Conservation (phyloP, 23 tunicate species). For the Trididemnum miniatum region DNA sequence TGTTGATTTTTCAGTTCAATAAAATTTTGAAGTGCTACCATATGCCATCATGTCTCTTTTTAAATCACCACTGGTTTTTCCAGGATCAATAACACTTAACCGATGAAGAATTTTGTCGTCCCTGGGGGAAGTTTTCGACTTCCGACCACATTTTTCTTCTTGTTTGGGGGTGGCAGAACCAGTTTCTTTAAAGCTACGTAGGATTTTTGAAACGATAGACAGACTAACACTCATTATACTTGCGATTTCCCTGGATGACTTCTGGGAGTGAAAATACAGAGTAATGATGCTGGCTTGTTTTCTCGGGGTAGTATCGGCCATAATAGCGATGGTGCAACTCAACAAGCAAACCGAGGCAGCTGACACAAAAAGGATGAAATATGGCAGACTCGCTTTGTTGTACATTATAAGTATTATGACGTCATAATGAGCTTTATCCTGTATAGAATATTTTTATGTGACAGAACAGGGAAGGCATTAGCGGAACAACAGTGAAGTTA, state of each 20-base stretch:
- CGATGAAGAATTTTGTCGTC: constrained; percentile 1
- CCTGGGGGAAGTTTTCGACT: constrained; percentile 5
- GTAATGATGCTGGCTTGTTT: neutral
- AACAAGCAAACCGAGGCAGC: no score
- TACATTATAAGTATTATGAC: no score
- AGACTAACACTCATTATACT: neutral
- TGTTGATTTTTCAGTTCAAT: no score
- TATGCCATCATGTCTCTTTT: no score
- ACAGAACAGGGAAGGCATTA: no score
- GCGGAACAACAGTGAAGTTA: no score
- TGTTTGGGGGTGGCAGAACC: constrained; percentile 5
- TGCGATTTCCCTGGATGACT: neutral
- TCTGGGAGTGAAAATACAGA: neutral
- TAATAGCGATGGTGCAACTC: no score
- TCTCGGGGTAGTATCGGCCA: neutral
- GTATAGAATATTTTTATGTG: no score
- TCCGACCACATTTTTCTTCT: constrained; percentile 6
- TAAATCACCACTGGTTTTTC: neutral
- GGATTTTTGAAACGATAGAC: neutral
- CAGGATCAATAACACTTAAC: neutral
- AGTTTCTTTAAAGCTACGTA: neutral
- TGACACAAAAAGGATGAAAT: no score
- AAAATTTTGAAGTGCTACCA: no score
- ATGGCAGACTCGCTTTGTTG: no score
- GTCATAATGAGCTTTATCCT: no score